Conservation (phyloP, 2,888 invertebrate species). For the Argyresthia albistria region DNA sequence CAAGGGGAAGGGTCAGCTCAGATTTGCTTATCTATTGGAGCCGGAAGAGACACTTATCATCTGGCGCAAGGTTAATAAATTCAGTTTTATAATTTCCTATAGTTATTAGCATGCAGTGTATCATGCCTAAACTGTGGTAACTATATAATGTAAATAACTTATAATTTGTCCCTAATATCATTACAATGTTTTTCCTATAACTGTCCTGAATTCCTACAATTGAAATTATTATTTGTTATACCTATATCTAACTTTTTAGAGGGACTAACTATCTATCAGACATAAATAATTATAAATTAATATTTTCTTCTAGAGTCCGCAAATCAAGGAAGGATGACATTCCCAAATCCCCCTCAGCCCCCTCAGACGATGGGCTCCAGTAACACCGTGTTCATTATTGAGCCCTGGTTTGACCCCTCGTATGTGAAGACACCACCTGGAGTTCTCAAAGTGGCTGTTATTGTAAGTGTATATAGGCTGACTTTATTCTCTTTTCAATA, state of each 20-base stretch:
- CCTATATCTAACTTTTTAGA: no score
- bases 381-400: conserved; percentile 51
- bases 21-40: conserved; percentile 9
- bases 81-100: no score
- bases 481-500: no score
- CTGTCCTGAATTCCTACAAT: no score
- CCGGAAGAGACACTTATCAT: neutral
- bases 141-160: no score
- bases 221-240: no score
- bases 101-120: no score
- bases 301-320: neutral
- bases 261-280: no score
- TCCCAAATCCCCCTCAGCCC: conserved; percentile 28
- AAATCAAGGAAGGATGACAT: conserved; percentile 13
- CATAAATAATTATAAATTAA: no score
- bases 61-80: neutral
- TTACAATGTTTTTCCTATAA: no score
- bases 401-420: conserved; percentile 43
- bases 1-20: conserved; percentile 30
- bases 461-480: conserved; percentile 34
- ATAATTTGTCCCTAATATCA: no score
- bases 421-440: conserved; percentile 45
- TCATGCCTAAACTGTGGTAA: no score
- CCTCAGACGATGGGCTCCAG: conserved; percentile 50
- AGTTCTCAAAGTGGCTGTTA: conserved; percentile 36